Conservation (phyloP, 1,140 invertebrate species). For the Scaptomyza pallida region DNA sequence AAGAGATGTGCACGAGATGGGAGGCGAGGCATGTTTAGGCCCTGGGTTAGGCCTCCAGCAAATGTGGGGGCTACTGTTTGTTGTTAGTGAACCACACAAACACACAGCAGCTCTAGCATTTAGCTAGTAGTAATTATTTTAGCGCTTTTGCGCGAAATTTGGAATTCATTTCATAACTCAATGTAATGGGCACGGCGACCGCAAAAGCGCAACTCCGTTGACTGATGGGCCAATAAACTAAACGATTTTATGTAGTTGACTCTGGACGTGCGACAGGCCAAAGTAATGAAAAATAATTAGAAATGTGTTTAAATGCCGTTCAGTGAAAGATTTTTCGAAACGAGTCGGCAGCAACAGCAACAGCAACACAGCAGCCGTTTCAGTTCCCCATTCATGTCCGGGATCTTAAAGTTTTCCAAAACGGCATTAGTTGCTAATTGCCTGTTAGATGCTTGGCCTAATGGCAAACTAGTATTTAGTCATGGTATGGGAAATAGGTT, state of each 20-base stretch:
- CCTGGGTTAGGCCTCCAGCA: slow-evolving; percentile 1
- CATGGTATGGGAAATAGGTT: slow-evolving; percentile 24
- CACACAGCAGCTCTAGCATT: slow-evolving; percentile 15
- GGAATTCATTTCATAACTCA: slow-evolving; percentile 82
- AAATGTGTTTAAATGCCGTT: slow-evolving; percentile 61
- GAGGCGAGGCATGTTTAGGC: neutral
- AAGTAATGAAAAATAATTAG: slow-evolving; percentile 82
- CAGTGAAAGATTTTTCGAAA: slow-evolving; percentile 46
- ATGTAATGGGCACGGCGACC: slow-evolving; percentile 72
- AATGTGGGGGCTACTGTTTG: slow-evolving; percentile 44
- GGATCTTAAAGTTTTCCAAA: slow-evolving; percentile 45
- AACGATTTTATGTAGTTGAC: slow-evolving; percentile 75
- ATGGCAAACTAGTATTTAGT: slow-evolving; percentile 34
- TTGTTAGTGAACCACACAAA: slow-evolving; percentile 3
- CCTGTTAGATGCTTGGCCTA: slow-evolving; percentile 56
- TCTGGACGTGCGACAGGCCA: slow-evolving; percentile 62
- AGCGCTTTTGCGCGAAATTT: slow-evolving; percentile 79
- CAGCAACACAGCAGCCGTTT: no score
- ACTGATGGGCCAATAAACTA: slow-evolving; percentile 83
- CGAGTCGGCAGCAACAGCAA: neutral
- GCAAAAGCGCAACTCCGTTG: slow-evolving; percentile 68
- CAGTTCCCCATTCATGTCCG: slow-evolving; percentile 19
- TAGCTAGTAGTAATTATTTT: slow-evolving; percentile 75
- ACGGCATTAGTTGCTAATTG: slow-evolving; percentile 68
- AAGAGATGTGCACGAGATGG: neutral